Evolutionary conservation across 2,888 invertebrate genomes (phyloP), one percentile per base, ranked within the genome.

Genomic region (Netelia inedita): DNA sequence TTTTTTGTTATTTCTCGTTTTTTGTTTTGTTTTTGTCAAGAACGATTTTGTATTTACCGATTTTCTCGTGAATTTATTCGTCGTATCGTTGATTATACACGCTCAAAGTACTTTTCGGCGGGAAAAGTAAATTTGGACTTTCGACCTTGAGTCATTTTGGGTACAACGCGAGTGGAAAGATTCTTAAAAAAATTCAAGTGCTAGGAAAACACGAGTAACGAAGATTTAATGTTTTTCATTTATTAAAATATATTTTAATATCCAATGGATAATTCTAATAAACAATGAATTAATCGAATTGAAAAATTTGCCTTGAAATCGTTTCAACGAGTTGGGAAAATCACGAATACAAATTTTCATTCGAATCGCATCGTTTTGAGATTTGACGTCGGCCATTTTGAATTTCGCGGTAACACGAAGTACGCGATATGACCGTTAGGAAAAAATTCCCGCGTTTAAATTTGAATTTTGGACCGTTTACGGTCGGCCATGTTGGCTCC

Each of bases 111-210:
- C 61, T 50, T 74, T 19, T 50, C 16, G 16, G 10, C 6, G 35
- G 50, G 63, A 14, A 50, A 74, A 74, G 61, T 63, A 61, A 50
- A 74, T 63, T 63, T 50, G 63, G 50, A 74, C 50, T 63, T 14
- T 72, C 21, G 19, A 59, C 72, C 59, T 28, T 5, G n/a, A 63
- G 35, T 55, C 10, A 2, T 63, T 63, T 63, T 35, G 19, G 16
- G 2, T 16, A 19, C 53, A n/a, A 14, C 6, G 14, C 10, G 14
- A 46, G 14, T n/a, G n/a, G 3, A 46, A 14, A 46, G 46, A 14
- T 2, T 10, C 46, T 46, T 46, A 11, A 46, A 46, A 46, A 46
- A 46, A 46, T 46, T 23, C 8, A 14, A 2, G 2, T 3, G 14
- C 10, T 14, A 11, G 46, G 10, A 11, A 46, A 46, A 46, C 46